phyloP scores from a whole-genome alignment of 2,888 invertebrate species.

The Phoronis australis region DNA sequence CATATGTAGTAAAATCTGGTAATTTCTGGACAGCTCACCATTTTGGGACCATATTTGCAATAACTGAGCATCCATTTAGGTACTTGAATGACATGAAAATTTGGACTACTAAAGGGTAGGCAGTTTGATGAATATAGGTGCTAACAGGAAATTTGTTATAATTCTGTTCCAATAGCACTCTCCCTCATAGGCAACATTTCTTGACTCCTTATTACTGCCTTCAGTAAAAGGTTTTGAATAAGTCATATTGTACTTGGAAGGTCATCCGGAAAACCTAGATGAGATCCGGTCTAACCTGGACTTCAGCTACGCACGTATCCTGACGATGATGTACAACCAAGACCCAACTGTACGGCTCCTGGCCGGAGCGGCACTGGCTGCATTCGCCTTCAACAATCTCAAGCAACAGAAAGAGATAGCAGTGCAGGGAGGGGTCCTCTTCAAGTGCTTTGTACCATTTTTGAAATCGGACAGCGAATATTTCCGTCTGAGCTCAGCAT shows the following conservation, averaged over 20 bases:
- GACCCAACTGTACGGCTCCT: constrained; percentile 33
- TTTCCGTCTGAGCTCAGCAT: constrained; percentile 45
- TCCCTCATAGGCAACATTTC: too few species aligned
- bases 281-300: constrained; percentile 40
- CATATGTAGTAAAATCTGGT: too few species aligned
- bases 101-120: too few species aligned
- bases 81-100: too few species aligned
- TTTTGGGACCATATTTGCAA: too few species aligned
- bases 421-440: constrained; percentile 45
- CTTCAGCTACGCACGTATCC: constrained; percentile 46
- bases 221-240: not conserved
- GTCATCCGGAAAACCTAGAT: constrained; percentile 37
- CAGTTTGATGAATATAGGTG: too few species aligned
- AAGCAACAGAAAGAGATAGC: constrained; percentile 45
- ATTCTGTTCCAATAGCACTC: not conserved
- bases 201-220: too few species aligned
- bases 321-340: constrained; percentile 43
- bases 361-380: constrained; percentile 44
- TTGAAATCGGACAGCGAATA: constrained; percentile 43
- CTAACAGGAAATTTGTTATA: not conserved
- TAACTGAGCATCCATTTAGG: too few species aligned
- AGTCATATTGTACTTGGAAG: constrained; percentile 17
- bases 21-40: too few species aligned
- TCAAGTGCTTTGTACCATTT: constrained; percentile 46
- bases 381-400: constrained; percentile 49